These are phyloP conservation scores for Pontoporia blainvillei DNA, from an alignment of 2,113 vertebrate species.

Conservation along the genomic window DNA sequence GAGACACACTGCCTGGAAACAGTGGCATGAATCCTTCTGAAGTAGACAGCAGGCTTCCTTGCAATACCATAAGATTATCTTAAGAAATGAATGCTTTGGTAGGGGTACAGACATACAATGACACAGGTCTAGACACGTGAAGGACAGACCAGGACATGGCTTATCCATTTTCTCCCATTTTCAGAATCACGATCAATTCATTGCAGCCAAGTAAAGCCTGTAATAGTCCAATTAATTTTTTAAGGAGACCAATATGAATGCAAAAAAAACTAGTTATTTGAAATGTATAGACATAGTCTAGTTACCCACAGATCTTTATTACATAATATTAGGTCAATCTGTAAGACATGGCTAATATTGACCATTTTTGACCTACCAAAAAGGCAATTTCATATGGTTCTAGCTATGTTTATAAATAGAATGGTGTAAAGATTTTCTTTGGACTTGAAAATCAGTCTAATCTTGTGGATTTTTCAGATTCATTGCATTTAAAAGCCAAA, in stretches of 20 bases:
- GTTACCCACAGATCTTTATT: not conserved
- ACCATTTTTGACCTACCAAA: not conserved
- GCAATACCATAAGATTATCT: not conserved
- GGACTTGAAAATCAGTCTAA: constrained; percentile 31
- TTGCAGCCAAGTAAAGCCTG: not conserved
- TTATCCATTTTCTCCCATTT: not conserved
- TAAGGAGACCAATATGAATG: not conserved
- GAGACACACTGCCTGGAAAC: not conserved
- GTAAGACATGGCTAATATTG: not conserved
- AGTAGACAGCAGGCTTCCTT: not conserved
- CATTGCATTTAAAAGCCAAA: constrained; percentile 41
- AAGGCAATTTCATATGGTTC: not conserved
- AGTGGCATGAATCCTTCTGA: not conserved
- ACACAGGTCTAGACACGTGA: not conserved
- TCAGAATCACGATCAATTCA: not conserved
- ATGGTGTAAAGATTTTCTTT: constrained; percentile 36
- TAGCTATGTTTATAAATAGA: constrained; percentile 38
- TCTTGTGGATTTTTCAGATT: constrained; percentile 38
- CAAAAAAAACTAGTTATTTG: not conserved
- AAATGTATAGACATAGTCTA: not conserved
- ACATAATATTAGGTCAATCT: not conserved
- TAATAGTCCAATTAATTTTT: not conserved
- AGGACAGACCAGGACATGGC: not conserved
- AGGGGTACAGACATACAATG: not conserved
- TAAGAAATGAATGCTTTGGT: not conserved